Evolutionary conservation across 2,113 vertebrate species (phyloP).

Genomic region (Laterallus jamaicensis): DNA sequence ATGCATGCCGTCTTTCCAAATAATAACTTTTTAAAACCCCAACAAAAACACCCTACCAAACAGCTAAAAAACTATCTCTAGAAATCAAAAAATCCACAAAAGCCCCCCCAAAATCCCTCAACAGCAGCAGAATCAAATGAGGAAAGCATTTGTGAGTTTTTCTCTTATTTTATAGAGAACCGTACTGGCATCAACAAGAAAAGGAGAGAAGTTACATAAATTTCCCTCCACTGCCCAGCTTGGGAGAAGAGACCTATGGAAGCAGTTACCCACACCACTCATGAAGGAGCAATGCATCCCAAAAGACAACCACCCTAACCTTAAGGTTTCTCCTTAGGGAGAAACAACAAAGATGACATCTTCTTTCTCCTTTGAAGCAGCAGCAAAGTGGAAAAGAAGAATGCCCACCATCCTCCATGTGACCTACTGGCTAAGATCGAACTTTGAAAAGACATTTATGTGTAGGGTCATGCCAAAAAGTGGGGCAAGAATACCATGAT

Average conservation of each 20-base stretch:
- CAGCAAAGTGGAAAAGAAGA: neutral
- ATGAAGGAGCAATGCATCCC: fast-evolving
- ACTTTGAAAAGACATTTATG: neutral
- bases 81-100: neutral
- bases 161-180: neutral
- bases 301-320: neutral
- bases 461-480: neutral
- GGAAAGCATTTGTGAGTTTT: neutral
- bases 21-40: no score
- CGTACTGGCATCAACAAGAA: neutral
- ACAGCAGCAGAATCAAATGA: neutral
- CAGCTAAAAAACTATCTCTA: neutral
- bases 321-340: neutral
- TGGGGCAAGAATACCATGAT: neutral
- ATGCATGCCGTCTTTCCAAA: no score
- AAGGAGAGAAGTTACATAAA: neutral
- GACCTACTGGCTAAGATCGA: neutral
- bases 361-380: neutral
- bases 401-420: neutral
- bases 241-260: neutral
- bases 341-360: neutral
- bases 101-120: neutral
- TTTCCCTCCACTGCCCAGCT: fast-evolving
- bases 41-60: no score
- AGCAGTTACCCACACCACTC: neutral